Conservation (phyloP, 2,113 vertebrate species). For the Arothron firmamentum region DNA sequence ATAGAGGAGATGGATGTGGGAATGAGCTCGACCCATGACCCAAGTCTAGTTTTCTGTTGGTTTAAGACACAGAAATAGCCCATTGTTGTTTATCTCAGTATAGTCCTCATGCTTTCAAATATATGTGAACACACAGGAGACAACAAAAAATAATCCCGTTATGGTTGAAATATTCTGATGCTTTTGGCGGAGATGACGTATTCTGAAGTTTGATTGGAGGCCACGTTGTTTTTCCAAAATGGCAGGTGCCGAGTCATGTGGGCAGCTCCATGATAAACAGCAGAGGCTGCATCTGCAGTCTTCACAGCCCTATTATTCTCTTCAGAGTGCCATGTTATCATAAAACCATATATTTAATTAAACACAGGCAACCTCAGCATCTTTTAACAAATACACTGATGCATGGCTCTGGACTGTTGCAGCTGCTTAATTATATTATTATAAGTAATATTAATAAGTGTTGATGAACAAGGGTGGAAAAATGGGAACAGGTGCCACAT, state of each 20-base stretch:
- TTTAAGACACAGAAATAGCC: too few species aligned
- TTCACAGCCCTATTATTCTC: too few species aligned
- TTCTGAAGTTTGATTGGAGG: conserved; percentile 10
- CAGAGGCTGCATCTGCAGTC: too few species aligned
- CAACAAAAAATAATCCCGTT: not conserved
- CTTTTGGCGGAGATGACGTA: not conserved
- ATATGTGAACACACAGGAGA: not conserved
- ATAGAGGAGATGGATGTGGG: not conserved
- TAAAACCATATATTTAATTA: too few species aligned
- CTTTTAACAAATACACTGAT: too few species aligned
- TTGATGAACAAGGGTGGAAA: too few species aligned
- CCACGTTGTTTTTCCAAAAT: conserved; percentile 14
- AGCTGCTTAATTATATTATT: too few species aligned
- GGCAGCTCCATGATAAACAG: not conserved
- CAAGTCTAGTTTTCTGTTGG: not conserved
- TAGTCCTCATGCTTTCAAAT: not conserved
- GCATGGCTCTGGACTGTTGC: too few species aligned
- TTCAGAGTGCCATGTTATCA: too few species aligned
- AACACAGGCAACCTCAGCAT: too few species aligned
- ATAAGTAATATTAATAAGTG: too few species aligned
- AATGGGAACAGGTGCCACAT: too few species aligned
- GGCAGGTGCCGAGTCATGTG: conserved; percentile 9
- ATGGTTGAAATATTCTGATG: conserved; percentile 1
- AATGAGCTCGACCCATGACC: not conserved
- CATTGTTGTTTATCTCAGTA: not conserved